These are phyloP conservation scores for Ophonus ardosiacus DNA, from an alignment of 2,888 invertebrate species.

Conservation along the genomic window DNA sequence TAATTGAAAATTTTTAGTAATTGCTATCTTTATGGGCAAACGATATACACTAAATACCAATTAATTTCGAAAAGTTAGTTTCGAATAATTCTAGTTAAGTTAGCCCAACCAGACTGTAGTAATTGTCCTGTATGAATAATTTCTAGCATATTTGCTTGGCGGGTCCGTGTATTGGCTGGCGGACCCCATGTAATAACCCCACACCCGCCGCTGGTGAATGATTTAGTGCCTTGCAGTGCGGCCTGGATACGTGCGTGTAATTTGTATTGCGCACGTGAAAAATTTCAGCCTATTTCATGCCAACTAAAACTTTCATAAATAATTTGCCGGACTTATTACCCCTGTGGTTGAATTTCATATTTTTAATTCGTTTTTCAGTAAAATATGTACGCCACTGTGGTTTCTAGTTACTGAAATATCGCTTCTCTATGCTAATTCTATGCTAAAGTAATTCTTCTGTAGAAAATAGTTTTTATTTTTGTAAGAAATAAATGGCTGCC, in stretches of 20 bases:
- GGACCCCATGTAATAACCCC: constrained; percentile 13
- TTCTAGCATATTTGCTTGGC: background rate
- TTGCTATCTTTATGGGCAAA: too few relatives aligned
- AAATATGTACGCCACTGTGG: background rate
- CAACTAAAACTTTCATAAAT: constrained; percentile 49
- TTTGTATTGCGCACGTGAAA: constrained; percentile 53
- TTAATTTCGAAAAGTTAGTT: too few relatives aligned
- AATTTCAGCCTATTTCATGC: constrained; percentile 52
- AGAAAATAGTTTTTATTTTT: background rate
- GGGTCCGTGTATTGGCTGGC: background rate
- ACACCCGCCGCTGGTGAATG: constrained; percentile 9
- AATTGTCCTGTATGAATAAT: background rate
- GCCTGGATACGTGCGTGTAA: constrained; percentile 46
- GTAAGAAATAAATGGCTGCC: background rate
- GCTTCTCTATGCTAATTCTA: background rate
- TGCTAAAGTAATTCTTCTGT: background rate
- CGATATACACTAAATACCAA: too few relatives aligned
- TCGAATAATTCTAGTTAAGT: too few relatives aligned
- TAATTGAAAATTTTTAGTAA: too few relatives aligned
- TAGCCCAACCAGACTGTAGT: background rate
- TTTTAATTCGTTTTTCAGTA: constrained; percentile 26
- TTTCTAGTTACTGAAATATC: background rate
- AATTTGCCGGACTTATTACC: constrained; percentile 44
- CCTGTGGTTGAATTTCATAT: constrained; percentile 40
- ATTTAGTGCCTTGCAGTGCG: constrained; percentile 37